Base-by-base conservation (phyloP, 2,888 invertebrate genomes). In the Crepidodera aurea region DNA sequence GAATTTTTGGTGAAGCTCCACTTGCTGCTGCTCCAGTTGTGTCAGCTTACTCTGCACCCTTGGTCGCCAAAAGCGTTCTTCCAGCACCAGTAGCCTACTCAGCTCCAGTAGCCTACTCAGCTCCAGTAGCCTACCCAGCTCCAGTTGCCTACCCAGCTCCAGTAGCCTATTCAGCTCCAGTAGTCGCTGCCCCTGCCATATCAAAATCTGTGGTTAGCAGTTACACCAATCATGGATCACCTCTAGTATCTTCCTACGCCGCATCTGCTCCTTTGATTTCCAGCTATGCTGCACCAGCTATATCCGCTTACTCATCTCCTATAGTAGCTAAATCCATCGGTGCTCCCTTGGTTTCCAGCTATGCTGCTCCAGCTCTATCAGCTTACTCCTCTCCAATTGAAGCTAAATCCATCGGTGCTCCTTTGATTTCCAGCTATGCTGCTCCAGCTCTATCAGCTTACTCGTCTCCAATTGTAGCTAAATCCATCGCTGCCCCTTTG, bases 401-500 rank as follows among this genome's bases (percentile, higher is more conserved):
- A n/a, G n/a, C n/a, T n/a, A n/a, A n/a, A n/a, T n/a, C n/a, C n/a
- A n/a, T n/a, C n/a, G n/a, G n/a, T n/a, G n/a, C n/a, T n/a, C n/a
- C 44, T 22, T 1, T 8, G 6, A 1, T 22, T n/a, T 44, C 42
- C 3, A 10, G 10, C 18, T 18, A n/a, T n/a, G n/a, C n/a, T n/a
- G n/a, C n/a, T n/a, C n/a, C 87, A 69, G 84, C 84, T 55, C 86
- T 87, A 22, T 86, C 88, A 61, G 50, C 61, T n/a, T 61, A 61
- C 61, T 62, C 65, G 53, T 71, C 71, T 44, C 62, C 66, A 13
- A 75, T 74, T 53, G 70, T 73, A 13, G 73, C n/a, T n/a, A n/a
- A n/a, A n/a, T n/a, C n/a, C n/a, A n/a, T n/a, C n/a, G n/a, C n/a
- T n/a, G n/a, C n/a, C n/a, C n/a, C n/a, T n/a, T n/a, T n/a, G n/a